Conservation (phyloP, 2,888 invertebrate genomes). For the Oasisia sp. region DNA sequence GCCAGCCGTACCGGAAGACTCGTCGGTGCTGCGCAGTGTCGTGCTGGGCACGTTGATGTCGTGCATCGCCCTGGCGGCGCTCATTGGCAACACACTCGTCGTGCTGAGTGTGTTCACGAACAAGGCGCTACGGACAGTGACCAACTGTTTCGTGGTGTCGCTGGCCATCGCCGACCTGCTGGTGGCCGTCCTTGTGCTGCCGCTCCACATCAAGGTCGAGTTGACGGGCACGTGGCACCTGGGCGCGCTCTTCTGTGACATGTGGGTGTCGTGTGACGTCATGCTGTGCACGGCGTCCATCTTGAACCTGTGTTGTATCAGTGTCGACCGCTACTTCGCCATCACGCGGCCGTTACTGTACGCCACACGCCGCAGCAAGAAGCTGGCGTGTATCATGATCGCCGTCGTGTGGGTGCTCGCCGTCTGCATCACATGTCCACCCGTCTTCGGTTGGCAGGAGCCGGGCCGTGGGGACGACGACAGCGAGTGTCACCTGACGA, state of each 20-base stretch:
- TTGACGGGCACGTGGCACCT: conserved; percentile 44
- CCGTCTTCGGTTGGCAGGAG: conserved; percentile 56
- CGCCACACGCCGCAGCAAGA: conserved; percentile 51
- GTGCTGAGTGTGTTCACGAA: conserved; percentile 44
- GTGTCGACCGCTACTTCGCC: conserved; percentile 60
- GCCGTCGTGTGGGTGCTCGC: conserved; percentile 55
- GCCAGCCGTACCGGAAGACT: not conserved
- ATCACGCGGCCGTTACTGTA: conserved; percentile 59
- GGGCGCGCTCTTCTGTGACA: conserved; percentile 40
- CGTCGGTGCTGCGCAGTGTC: not conserved
- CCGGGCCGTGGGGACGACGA: conserved; percentile 33
- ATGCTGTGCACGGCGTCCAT: conserved; percentile 61
- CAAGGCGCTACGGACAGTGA: conserved; percentile 44
- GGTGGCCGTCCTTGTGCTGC: conserved; percentile 46
- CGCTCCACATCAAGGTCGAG: conserved; percentile 45
- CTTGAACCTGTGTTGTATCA: conserved; percentile 60
- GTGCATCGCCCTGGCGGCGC: conserved; percentile 36
- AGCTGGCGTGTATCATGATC: conserved; percentile 54
- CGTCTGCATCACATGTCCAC: conserved; percentile 55
- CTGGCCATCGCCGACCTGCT: conserved; percentile 45
- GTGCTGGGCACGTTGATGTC: conserved; percentile 32
- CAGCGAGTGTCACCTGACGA: conserved; percentile 48
- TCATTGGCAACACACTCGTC: conserved; percentile 46
- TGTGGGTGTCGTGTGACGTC: conserved; percentile 53
- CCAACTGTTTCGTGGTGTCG: conserved; percentile 47